Evolutionary conservation across 2,888 invertebrate species (phyloP), one percentile per base, ranked within the genome.

Genomic region (Eristalis intricaria): DNA sequence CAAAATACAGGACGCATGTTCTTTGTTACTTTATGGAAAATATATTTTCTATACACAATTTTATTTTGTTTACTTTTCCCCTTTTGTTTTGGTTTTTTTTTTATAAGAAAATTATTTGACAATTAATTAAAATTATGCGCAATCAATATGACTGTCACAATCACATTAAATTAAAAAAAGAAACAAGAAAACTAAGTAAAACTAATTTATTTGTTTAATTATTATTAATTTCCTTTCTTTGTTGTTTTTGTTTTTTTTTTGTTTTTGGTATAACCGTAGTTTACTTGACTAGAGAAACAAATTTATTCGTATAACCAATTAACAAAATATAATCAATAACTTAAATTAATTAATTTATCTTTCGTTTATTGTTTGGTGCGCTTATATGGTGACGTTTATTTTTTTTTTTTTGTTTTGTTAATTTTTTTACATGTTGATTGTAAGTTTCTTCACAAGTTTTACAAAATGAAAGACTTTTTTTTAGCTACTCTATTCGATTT

Each of bases 121-220:
- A 40, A 74, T 65, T 29, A n/a, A 50, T 50, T 19, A 50, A 50
- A 74, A 74, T 58, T 40, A 68, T 32, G 64, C 74, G 69, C 79
- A 84, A 79, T 87, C 87, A 87, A 84, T 87, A 87, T 84, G 87
- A 87, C 87, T 83, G 87, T 87, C 71, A 15, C 68, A 84, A 87
- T 87, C 87, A 87, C 87, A 84, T 26, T 84, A 76, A 73, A 22
- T 15, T 87, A 71, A 73, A 22, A 68, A 56, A 66, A 80, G 50
- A 23, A 63, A 76, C 50, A 64, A 78, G 40, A 58, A 75, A 84
- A 79, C n/a, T n/a, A n/a, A n/a, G n/a, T n/a, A n/a, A n/a, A n/a
- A n/a, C 65, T 71, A 80, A 80, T 76, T 79, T 79, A 75, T 76
- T 69, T 71, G 2, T 78, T 83, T 63, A 43, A 70, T 73, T 11